Evolutionary conservation across 2,797 vertebrate species (phyloP).

Genomic region (Epinephelus coioides): DNA sequence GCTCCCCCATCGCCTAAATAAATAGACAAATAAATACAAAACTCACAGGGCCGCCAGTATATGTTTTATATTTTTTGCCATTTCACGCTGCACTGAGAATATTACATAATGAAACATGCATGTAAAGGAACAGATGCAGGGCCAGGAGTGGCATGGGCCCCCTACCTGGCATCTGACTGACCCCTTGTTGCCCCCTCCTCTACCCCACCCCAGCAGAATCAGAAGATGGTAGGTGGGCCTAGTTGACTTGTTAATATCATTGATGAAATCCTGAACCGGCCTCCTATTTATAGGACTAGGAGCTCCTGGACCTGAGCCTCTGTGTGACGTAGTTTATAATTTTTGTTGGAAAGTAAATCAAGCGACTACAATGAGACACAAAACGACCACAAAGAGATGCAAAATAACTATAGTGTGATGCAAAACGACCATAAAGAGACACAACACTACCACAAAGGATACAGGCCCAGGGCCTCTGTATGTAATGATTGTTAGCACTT

Average conservation of each 20-base stretch:
- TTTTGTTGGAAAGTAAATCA: not conserved
- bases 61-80: slow-evolving; percentile 1
- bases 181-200: not conserved
- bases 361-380: not conserved
- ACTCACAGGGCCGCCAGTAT: slow-evolving; percentile 34
- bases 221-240: not conserved
- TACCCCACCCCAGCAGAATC: not conserved
- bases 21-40: slow-evolving; percentile 66
- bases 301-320: not conserved
- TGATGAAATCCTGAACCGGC: slow-evolving; percentile 3
- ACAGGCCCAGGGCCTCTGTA: too few relatives aligned
- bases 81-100: slow-evolving; percentile 30
- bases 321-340: not conserved
- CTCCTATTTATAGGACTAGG: not conserved
- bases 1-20: slow-evolving; percentile 63
- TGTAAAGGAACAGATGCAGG: not conserved
- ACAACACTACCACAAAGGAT: not conserved
- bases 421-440: rapidly evolving
- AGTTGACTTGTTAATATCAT: slow-evolving; percentile 12
- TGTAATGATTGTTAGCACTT: too few relatives aligned
- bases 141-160: not conserved
- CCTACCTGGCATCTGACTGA: slow-evolving; percentile 5
- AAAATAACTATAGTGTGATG: not conserved
- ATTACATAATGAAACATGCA: slow-evolving; percentile 47
- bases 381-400: not conserved